Conservation (phyloP, 1,140 invertebrate genomes). For the Muscidifurax raptorellus region DNA sequence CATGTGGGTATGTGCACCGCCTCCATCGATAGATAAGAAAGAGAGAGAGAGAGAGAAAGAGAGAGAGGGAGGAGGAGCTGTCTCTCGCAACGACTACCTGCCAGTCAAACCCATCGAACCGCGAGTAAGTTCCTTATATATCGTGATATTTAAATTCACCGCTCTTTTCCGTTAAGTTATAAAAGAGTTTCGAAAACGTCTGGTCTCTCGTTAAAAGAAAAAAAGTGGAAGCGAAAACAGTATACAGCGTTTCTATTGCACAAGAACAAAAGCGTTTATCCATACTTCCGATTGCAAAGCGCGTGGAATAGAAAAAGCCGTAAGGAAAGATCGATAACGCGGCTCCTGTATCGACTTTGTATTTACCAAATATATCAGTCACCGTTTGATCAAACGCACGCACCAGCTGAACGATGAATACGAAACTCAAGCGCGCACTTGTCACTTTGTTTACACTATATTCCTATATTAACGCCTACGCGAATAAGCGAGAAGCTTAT, state of each 20-base stretch:
- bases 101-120: not conserved
- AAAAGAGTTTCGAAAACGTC: no score
- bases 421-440: not conserved
- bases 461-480: no score
- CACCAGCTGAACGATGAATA: not conserved
- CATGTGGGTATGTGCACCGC: not conserved
- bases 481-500: no score
- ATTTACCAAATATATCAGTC: not conserved
- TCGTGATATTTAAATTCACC: not conserved
- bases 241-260: not conserved
- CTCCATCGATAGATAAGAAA: not conserved
- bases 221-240: not conserved
- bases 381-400: not conserved
- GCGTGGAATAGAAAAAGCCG: not conserved
- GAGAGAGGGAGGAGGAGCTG: not conserved
- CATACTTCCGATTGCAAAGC: not conserved
- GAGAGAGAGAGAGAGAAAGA: not conserved
- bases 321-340: not conserved
- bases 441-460: no score
- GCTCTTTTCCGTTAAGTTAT: no score
- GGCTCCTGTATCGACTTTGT: not conserved
- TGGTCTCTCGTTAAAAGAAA: not conserved
- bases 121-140: not conserved
- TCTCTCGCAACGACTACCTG: not conserved
- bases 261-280: not conserved